Base-by-base conservation (phyloP, 2,113 vertebrate genomes). In the Microcebus ravelobensis region DNA sequence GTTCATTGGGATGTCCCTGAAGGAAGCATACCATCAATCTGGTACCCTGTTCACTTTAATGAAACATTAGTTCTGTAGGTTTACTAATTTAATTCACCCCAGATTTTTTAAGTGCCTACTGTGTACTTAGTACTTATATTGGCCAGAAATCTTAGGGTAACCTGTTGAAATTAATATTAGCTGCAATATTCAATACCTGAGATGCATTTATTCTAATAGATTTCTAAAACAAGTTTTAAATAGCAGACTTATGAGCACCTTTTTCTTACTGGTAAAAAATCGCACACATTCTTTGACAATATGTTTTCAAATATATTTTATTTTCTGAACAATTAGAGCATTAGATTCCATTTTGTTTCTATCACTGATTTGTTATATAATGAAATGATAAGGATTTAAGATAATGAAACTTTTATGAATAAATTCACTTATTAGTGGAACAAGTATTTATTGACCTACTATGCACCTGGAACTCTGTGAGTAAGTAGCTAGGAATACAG, bases 331-430 rank as follows among this genome's bases (percentile, higher is more conserved):
- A 95, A 67, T 67, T 84, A 48, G 15, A 87, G 84, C 84, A 87
- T 59, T 89, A 87, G 91, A 91, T 86, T 96, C 3, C 29, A 86
- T 83, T 63, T 90, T 50, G 91, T 83, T 94, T 55, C 29, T 55
- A 6, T 36, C 83, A 77, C n/a, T 83, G n/a, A 76, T 91, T 91
- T 85, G 11, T 65, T 36, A 71, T 12, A 93, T 50, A 83, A 74
- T 80, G 23, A 91, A 87, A 85, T 89, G 3, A 86, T 74, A 59
- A 15, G 17, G 68, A 61, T 70, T 77, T 73, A 74, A 86, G n/a
- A 55, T 55, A 94, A 90, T 87, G 10, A 81, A 71, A 59, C 25
- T 50, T 86, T 34, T 82, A 86, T 93, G 10, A 96, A 65, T 57
- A 50, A 65, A 87, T 92, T 80, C 25, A 87, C 45, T 87, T 7